Conservation (phyloP, 2,888 invertebrate species). For the Pseudoips prasinana region DNA sequence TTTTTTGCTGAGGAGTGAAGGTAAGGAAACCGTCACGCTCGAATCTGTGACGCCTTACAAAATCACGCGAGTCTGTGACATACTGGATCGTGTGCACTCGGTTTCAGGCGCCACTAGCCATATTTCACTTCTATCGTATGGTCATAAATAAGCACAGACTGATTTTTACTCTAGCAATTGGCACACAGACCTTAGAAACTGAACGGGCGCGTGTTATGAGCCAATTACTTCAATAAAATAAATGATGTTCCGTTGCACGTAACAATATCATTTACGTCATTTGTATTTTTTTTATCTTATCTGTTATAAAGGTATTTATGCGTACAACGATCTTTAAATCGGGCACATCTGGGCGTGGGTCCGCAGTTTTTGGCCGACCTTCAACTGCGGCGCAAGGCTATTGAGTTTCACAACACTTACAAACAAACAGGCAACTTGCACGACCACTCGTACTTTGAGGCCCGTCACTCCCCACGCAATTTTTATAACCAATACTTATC, state of each 20-base stretch:
- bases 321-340: conserved; percentile 53
- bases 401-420: conserved; percentile 64
- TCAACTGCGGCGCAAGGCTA: conserved; percentile 71
- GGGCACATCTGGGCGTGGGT: conserved; percentile 50
- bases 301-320: conserved; percentile 44
- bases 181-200: too few relatives aligned
- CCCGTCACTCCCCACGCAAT: conserved; percentile 30
- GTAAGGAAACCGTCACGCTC: too few relatives aligned
- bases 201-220: conserved; percentile 22
- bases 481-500: conserved; percentile 13
- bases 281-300: conserved; percentile 52
- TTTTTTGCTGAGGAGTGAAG: too few relatives aligned
- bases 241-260: conserved; percentile 22
- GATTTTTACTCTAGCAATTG: too few relatives aligned
- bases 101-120: too few relatives aligned
- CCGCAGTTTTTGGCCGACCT: conserved; percentile 67
- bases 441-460: conserved; percentile 44
- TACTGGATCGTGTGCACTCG: too few relatives aligned
- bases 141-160: too few relatives aligned
- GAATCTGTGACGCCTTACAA: too few relatives aligned
- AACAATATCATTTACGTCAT: conserved; percentile 29
- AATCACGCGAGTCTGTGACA: too few relatives aligned
- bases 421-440: conserved; percentile 46
- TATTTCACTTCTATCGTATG: too few relatives aligned
- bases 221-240: conserved; percentile 31